A percentile compares a stretch with the other conserved stretches of the same genome.
phyloP scores from a whole-genome alignment of 1,140 invertebrate species.

The Drosophila nigrodunni region DNA sequence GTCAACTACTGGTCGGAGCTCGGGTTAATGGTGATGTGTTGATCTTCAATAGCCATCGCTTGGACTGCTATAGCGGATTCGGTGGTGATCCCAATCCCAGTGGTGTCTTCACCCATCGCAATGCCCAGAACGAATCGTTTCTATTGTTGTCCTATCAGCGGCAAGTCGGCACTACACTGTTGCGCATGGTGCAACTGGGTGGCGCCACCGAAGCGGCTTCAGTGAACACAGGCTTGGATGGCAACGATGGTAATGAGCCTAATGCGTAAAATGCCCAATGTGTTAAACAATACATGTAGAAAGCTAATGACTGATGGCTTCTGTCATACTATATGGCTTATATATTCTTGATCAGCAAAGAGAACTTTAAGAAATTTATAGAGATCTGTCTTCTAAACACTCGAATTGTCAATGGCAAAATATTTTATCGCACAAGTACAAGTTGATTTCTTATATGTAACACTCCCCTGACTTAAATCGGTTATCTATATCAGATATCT shows the following conservation, averaged over 20 bases:
- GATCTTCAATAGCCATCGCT: conserved; percentile 62
- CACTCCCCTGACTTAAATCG: too few relatives aligned
- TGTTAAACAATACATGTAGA: too few relatives aligned
- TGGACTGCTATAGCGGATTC: conserved; percentile 76
- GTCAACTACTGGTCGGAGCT: conserved; percentile 58
- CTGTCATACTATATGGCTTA: not conserved
- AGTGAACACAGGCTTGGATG: conserved; percentile 36
- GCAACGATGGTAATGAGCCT: conserved; percentile 47
- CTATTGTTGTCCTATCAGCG: conserved; percentile 54
- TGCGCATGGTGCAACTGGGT: conserved; percentile 71
- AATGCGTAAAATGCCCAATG: too few relatives aligned
- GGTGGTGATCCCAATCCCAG: conserved; percentile 34
- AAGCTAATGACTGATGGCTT: not conserved
- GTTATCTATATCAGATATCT: too few relatives aligned
- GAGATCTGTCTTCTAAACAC: too few relatives aligned
- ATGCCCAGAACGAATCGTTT: conserved; percentile 61
- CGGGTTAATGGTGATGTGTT: conserved; percentile 63
- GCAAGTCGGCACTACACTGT: conserved; percentile 21
- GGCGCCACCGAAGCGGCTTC: conserved; percentile 21
- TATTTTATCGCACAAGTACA: too few relatives aligned
- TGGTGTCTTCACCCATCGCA: conserved; percentile 53
- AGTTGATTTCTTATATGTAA: too few relatives aligned
- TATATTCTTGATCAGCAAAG: not conserved
- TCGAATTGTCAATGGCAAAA: too few relatives aligned
- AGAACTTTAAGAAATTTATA: too few relatives aligned